These are phyloP conservation scores for Andrena chrysosceles DNA, from an alignment of 2,888 invertebrate species.

Conservation along the genomic window DNA sequence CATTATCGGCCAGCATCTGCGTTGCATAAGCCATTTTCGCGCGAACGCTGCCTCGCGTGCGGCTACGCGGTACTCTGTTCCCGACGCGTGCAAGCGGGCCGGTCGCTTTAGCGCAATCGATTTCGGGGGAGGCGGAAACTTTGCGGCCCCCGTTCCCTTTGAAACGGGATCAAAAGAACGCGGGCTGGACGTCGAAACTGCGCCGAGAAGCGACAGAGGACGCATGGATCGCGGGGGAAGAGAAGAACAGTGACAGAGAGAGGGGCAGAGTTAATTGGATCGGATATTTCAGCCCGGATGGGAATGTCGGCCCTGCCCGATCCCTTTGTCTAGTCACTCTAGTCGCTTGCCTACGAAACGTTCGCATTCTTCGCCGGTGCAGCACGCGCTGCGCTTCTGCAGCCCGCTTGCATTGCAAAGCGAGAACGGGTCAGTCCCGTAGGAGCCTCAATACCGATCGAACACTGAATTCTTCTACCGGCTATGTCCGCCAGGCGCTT, in stretches of 20 bases:
- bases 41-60: constrained; percentile 21
- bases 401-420: constrained; percentile 37
- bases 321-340: constrained; percentile 68
- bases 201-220: neutral
- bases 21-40: constrained; percentile 45
- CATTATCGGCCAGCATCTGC: constrained; percentile 41
- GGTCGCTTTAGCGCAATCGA: neutral
- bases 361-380: constrained; percentile 56
- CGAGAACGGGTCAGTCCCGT: constrained; percentile 10
- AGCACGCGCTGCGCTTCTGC: constrained; percentile 10
- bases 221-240: neutral
- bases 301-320: constrained; percentile 63
- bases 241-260: neutral
- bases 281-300: constrained; percentile 67
- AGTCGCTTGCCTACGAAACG: constrained; percentile 58
- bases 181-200: neutral
- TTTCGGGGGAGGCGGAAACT: neutral
- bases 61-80: neutral
- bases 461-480: neutral
- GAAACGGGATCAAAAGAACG: neutral
- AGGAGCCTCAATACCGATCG: constrained; percentile 12
- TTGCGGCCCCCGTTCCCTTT: neutral
- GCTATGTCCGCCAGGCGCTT: neutral
- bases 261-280: constrained; percentile 68
- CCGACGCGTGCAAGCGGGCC: neutral